These are phyloP conservation scores for Epizoanthus fatuus DNA, from an alignment of 92 coral and sea anemone species.

Conservation along the genomic window DNA sequence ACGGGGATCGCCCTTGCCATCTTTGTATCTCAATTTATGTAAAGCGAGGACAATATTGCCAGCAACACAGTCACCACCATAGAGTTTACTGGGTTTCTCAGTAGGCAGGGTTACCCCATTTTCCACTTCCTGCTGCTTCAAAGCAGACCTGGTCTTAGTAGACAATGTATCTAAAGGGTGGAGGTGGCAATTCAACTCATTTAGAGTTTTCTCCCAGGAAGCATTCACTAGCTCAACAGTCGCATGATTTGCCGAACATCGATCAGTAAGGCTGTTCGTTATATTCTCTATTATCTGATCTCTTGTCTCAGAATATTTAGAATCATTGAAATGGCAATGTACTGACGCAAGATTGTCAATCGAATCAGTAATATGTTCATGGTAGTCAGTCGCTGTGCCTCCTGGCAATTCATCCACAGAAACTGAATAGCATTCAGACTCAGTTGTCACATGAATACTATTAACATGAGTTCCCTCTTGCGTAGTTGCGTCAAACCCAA, in stretches of 20 bases:
- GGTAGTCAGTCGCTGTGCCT: constrained; percentile 5
- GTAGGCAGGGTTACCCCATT: background rate
- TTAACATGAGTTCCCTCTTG: background rate
- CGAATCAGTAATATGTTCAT: background rate
- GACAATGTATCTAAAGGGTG: background rate
- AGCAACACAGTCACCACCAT: constrained; percentile 4
- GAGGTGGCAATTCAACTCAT: background rate
- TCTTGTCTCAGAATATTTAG: background rate
- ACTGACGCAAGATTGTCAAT: background rate
- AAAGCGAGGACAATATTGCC: background rate
- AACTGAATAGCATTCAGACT: constrained; percentile 5
- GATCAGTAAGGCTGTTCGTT: background rate
- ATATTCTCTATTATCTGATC: background rate
- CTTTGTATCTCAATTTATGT: constrained; percentile 18
- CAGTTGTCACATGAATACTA: background rate
- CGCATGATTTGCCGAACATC: background rate
- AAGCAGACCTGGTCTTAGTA: background rate
- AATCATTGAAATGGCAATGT: constrained; percentile 1
- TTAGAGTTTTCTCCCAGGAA: background rate
- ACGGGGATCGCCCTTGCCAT: constrained; percentile 12
- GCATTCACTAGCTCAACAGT: background rate
- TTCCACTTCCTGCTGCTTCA: background rate
- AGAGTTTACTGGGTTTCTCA: background rate
- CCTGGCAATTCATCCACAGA: background rate
- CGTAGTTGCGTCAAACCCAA: background rate